Evolutionary conservation across 64 coral and sea anemone genomes (phyloP), one percentile per base, ranked within the genome.

Genomic region (Platygyra sinensis): DNA sequence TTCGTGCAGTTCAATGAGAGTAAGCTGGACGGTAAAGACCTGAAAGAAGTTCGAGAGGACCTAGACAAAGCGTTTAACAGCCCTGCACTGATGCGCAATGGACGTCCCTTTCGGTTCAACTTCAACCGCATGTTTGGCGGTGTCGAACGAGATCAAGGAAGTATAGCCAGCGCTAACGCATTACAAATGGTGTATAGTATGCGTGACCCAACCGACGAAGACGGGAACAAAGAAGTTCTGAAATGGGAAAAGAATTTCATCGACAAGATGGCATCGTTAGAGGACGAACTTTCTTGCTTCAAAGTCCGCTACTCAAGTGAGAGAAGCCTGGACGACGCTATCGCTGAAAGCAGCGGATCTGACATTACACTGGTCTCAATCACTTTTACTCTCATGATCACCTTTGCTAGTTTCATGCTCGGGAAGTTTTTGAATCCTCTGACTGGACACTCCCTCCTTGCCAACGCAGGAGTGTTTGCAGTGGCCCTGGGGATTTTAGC

Each of bases 161-260:
- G 10, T 4, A 49, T 96, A 24, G 60, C 27, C 42, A 55, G 54
- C 52, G 86, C 86, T 24, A 81, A 86, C 52, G 90, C 90, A 16
- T 18, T 96, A 62, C 86, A 93, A 32, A 73, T 96, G 39, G 88
- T 89, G 16, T 96, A 96, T 87, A 8, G 42, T 0, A 92, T 92
- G 11, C 52, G 63, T 18, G 82, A 77, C 17, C 74, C 83, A 24
- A 46, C 3, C 0, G 32, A 77, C 19, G 73, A 77, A 38, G 74
- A 87, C 5, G 31, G 19, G 1, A 72, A 28, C 52, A 29, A 76
- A 17, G 67, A 76, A 59, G 80, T 92, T 19, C 39, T 92, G 10
- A 63, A 92, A 12, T 92, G 80, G 80, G 90, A 92, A 52, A 77
- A 84, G 31, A 46, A 8, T 2, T 92, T 92, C 39, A 75, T 92